phyloP scores from a whole-genome alignment of 2,888 invertebrate species.

The Dryobotodes eremita region DNA sequence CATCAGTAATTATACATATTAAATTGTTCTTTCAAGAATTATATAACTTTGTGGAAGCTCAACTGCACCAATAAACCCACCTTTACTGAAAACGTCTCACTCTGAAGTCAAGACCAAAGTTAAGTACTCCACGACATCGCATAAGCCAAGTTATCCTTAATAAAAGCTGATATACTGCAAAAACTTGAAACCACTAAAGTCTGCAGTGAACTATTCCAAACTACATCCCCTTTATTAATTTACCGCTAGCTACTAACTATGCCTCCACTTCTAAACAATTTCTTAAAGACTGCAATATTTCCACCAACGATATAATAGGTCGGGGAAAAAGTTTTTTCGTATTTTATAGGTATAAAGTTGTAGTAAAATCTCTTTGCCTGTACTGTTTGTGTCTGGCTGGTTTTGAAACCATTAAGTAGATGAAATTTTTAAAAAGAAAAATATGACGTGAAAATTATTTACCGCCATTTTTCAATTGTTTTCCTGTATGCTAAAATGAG shows the following conservation, averaged over 20 bases:
- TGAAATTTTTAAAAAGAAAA: too few species aligned
- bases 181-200: constrained; percentile 32
- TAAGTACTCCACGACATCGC: constrained; percentile 2
- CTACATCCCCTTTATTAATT: constrained; percentile 54
- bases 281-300: constrained; percentile 28
- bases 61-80: constrained; percentile 4
- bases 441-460: too few species aligned
- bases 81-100: not conserved
- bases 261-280: constrained; percentile 36
- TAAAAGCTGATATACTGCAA: constrained; percentile 20
- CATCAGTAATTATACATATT: not conserved
- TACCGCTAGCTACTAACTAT: constrained; percentile 51
- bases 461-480: too few species aligned
- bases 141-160: constrained; percentile 18
- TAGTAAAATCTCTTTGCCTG: too few species aligned
- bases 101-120: not conserved
- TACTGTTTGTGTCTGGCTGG: too few species aligned
- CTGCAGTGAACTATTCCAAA: constrained; percentile 44
- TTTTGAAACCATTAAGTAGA: too few species aligned
- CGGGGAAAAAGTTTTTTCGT: too few species aligned
- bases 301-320: too few species aligned
- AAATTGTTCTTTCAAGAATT: not conserved
- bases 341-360: too few species aligned
- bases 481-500: too few species aligned
- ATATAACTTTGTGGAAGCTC: not conserved